Base-by-base conservation (phyloP, 2,113 vertebrate species). In the Psittacus erithacus region DNA sequence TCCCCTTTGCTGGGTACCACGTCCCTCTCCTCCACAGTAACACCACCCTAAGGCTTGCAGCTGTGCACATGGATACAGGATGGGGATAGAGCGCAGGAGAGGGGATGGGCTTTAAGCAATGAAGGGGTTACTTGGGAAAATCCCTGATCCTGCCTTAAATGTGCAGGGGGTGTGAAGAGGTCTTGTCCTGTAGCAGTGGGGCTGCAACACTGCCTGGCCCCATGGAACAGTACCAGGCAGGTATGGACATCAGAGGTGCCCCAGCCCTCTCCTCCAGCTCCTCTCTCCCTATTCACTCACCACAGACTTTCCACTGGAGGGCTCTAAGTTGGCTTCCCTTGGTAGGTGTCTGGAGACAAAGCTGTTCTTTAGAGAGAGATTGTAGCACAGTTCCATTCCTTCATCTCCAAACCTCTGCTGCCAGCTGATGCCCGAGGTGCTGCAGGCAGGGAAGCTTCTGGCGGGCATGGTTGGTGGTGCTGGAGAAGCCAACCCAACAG, bases 1-100 rank as follows among this genome's bases (percentile, higher is more conserved):
- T 69, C 25, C 29, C 22, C 27, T 7, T 16, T 0, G 1, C 35
- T 17, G 35, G 35, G 9, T 15, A 3, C 2, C 9, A 13, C 1
- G 1, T 75, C 70, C 70, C 35, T 59, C 29, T 80, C 38, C 41
- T 41, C 67, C 2, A 79, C 69, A 2, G 28, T 28, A 93, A 2
- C 74, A 44, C 11, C 44, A 39, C 12, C 19, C 2, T 47, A 14
- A 64, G 50, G 25, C 33, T 14, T 35, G 91, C 63, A 47, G 84
- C 57, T 62, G 68, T 14, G 50, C 38, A 7, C 47, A 4, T 1
- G 41, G 63, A 38, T 41, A 22, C 10, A 23, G 15, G 39, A 65
- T 0, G 1, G 38, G 64, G 22, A 43, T 2, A 80, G 70, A 59
- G 39, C 14, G 43, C 70, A 39, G 29, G 46, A 49, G 20, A 77